Conservation (phyloP, 2,113 vertebrate species). For the Motacilla alba region DNA sequence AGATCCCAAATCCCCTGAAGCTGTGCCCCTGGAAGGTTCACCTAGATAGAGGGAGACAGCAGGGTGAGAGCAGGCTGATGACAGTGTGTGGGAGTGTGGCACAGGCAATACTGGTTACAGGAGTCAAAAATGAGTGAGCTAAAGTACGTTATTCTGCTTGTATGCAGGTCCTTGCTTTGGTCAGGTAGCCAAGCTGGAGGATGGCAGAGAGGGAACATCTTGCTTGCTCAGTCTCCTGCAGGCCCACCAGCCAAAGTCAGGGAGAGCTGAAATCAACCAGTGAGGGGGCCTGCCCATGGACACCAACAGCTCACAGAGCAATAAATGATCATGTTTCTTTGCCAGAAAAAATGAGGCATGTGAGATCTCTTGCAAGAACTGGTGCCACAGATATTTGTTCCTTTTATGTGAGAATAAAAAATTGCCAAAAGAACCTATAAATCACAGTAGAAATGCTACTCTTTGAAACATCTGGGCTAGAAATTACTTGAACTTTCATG, state of each 20-base stretch:
- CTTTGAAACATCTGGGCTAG: neutral
- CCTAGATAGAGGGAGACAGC: neutral
- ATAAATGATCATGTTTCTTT: neutral
- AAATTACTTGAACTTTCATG: neutral
- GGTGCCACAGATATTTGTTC: neutral
- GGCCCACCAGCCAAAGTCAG: neutral
- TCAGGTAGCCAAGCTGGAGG: neutral
- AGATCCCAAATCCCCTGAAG: neutral
- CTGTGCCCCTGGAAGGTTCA: neutral
- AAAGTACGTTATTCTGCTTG: neutral
- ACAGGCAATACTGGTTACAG: neutral
- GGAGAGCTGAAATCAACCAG: neutral
- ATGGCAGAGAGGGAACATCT: neutral
- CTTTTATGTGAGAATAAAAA: neutral
- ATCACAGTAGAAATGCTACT: neutral
- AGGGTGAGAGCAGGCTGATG: neutral
- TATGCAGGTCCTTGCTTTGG: neutral
- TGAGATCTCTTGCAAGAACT: neutral
- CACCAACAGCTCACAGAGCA: neutral
- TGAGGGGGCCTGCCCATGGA: neutral
- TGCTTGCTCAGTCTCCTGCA: neutral
- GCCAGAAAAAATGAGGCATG: neutral
- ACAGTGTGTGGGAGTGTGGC: accelerated
- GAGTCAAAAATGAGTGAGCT: neutral
- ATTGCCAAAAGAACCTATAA: neutral